phyloP scores from a whole-genome alignment of 37 sponge, comb jelly and placozoan species.

The Cliona cf. orientalis region DNA sequence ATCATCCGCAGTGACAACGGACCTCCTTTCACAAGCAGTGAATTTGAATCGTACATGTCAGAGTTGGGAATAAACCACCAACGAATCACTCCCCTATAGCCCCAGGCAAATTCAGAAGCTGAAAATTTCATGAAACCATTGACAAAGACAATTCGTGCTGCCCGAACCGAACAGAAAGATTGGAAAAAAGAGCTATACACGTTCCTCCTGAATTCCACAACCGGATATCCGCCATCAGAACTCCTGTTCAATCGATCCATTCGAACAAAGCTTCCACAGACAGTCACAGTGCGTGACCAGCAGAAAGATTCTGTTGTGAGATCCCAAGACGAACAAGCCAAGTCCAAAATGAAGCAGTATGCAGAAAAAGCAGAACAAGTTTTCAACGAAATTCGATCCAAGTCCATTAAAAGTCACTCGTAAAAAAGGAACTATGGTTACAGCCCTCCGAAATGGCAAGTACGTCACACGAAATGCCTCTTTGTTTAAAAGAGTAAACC shows the following conservation, averaged over 20 bases:
- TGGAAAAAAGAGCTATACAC: conserved; percentile 44
- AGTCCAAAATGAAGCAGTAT: conserved; percentile 32
- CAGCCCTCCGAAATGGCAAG: conserved; percentile 34
- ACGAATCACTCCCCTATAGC: conserved; percentile 39
- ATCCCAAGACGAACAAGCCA: conserved; percentile 29
- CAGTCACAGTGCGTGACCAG: background rate
- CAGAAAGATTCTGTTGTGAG: background rate
- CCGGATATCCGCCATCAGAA: conserved; percentile 29
- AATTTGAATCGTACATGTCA: conserved; percentile 30
- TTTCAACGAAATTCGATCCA: conserved; percentile 48
- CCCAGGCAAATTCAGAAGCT: conserved; percentile 55
- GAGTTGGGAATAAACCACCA: conserved; percentile 40
- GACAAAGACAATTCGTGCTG: conserved; percentile 42
- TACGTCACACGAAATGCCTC: conserved; percentile 43
- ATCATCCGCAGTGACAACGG: conserved; percentile 48
- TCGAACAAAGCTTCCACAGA: conserved; percentile 31
- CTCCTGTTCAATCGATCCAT: conserved; percentile 37
- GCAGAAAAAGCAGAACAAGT: conserved; percentile 47
- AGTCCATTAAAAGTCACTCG: conserved; percentile 17
- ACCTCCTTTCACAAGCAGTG: conserved; percentile 33
- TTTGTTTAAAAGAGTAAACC: conserved; percentile 15
- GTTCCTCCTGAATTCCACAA: conserved; percentile 42
- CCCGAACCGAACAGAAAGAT: conserved; percentile 35
- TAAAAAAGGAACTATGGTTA: conserved; percentile 45
- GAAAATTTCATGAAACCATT: conserved; percentile 64